phyloP scores from a whole-genome alignment of 1,140 invertebrate genomes.

The Laupala kohalensis region DNA sequence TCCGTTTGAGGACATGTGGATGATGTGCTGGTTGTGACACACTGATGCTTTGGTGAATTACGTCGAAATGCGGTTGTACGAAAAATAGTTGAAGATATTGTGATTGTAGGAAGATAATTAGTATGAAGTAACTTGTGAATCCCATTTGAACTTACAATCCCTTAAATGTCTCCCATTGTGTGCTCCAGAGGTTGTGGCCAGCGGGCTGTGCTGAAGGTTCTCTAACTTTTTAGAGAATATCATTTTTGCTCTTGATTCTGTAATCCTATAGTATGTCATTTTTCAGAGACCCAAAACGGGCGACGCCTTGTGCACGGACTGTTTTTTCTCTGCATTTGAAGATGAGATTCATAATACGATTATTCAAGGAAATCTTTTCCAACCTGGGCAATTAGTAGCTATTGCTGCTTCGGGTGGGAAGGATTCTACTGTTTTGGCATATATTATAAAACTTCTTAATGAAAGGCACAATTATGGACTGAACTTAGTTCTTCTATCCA shows the following conservation, averaged over 20 bases:
- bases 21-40: too few species aligned
- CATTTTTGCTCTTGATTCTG: constrained; percentile 29
- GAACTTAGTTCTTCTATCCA: constrained; percentile 83
- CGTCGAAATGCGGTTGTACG: too few species aligned
- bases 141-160: too few species aligned
- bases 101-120: too few species aligned
- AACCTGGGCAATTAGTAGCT: constrained; percentile 75
- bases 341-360: constrained; percentile 95
- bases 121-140: too few species aligned
- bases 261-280: constrained; percentile 19
- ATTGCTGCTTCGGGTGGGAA: constrained; percentile 97
- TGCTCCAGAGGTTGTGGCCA: neutral
- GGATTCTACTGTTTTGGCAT: constrained; percentile 94
- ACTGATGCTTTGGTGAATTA: too few species aligned
- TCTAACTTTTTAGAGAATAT: neutral
- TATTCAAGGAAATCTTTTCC: constrained; percentile 68
- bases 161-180: neutral
- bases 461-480: constrained; percentile 83
- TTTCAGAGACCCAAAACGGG: constrained; percentile 77
- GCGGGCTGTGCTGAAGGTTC: neutral
- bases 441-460: constrained; percentile 85
- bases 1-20: too few species aligned
- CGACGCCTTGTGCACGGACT: constrained; percentile 85
- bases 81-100: too few species aligned
- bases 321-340: constrained; percentile 91